Conservation (phyloP, 2,888 invertebrate species). For the Cybosia mesomella region DNA sequence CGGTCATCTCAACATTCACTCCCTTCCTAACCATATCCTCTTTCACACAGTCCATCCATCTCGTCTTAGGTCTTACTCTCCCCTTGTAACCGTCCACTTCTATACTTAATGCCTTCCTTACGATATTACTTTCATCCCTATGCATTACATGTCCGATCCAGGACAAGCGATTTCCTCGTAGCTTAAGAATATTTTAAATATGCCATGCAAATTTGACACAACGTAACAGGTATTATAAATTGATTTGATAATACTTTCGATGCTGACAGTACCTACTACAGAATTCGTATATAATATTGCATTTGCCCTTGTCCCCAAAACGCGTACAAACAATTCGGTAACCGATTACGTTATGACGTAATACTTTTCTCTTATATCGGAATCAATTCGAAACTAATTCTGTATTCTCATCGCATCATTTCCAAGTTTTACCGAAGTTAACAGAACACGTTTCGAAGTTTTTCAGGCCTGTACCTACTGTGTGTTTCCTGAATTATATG, state of each 20-base stretch:
- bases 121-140: no score
- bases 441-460: constrained; percentile 35
- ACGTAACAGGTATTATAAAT: neutral
- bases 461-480: constrained; percentile 22
- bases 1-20: no score
- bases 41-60: no score
- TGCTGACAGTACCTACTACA: neutral
- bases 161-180: no score
- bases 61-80: no score
- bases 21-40: no score
- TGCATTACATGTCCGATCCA: no score
- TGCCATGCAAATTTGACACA: no score
- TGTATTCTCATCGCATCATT: constrained; percentile 39
- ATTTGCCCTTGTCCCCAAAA: constrained; percentile 1
- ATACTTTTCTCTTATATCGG: constrained; percentile 31
- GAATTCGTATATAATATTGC: neutral
- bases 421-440: constrained; percentile 34
- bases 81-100: no score
- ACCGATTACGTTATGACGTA: constrained; percentile 32
- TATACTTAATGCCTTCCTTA: no score
- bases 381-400: constrained; percentile 46
- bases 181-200: no score
- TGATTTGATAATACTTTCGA: neutral
- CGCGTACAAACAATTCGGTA: constrained; percentile 8
- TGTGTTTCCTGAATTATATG: constrained; percentile 30